Evolutionary conservation across 1,140 invertebrate species (phyloP).

Genomic region (Cephus cinctus): DNA sequence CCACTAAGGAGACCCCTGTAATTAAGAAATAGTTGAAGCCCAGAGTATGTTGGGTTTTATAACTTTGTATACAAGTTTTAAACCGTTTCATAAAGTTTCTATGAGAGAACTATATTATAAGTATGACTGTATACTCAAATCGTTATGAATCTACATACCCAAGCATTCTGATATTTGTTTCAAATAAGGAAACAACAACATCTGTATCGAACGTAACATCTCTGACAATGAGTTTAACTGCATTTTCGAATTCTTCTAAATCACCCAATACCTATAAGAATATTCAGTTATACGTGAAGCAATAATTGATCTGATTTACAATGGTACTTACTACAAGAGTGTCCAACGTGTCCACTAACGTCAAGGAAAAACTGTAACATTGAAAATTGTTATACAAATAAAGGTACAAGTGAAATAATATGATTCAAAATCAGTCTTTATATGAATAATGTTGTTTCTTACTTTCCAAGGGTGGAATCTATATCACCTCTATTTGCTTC

Average conservation of each 20-base stretch:
- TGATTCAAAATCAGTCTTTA: conserved; percentile 6
- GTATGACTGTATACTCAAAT: not conserved
- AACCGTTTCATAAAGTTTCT: too few species aligned
- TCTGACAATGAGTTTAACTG: conserved; percentile 80
- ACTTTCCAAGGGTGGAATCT: conserved; percentile 96
- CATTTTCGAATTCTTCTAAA: conserved; percentile 91
- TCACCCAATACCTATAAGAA: conserved; percentile 75
- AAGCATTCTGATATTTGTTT: conserved; percentile 96
- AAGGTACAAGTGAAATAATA: not conserved
- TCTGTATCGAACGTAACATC: conserved; percentile 92
- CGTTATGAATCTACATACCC: conserved; percentile 66
- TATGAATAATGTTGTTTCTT: conserved; percentile 57
- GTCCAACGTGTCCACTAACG: conserved; percentile 92
- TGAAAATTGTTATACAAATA: conserved; percentile 16
- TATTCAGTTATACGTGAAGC: not conserved
- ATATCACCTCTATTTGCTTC: conserved; percentile 91
- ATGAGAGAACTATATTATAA: not conserved
- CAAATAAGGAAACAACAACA: conserved; percentile 96
- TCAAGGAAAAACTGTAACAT: conserved; percentile 90
- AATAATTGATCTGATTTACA: conserved; percentile 4
- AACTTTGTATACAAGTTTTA: too few species aligned
- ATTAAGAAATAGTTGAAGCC: conserved; percentile 31
- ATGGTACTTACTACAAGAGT: conserved; percentile 74
- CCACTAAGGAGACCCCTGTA: conserved; percentile 85
- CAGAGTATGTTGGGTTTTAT: too few species aligned